A percentile compares a stretch with the other conserved stretches of the same genome.
phyloP scores from a whole-genome alignment of 2,888 invertebrate species.

The Plebejus argus region DNA sequence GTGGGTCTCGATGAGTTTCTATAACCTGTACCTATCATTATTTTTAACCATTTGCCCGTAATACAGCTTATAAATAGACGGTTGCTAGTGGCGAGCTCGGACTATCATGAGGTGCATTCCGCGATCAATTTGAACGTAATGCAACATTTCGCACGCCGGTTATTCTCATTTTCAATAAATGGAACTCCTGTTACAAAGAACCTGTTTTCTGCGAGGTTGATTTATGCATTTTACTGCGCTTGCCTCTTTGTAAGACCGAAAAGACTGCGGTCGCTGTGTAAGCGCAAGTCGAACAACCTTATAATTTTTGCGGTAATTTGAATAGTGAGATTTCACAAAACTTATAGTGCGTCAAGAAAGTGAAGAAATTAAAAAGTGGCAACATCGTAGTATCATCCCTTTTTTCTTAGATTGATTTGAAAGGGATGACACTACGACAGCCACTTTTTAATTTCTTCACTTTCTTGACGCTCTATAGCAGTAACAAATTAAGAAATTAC shows the following conservation, averaged over 20 bases:
- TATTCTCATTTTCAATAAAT: background rate
- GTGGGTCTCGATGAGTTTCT: slow-evolving; percentile 5
- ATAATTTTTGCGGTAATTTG: background rate
- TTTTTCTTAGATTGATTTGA: no score
- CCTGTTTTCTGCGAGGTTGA: background rate
- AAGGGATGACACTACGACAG: no score
- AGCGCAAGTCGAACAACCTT: background rate
- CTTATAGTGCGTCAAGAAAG: no score
- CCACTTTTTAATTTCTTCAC: no score
- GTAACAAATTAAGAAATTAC: background rate
- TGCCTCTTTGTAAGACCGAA: background rate
- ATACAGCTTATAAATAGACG: slow-evolving; percentile 2
- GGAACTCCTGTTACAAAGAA: background rate
- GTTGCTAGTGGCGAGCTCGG: background rate
- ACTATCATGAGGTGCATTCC: slow-evolving; percentile 3
- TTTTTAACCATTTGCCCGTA: slow-evolving; percentile 14
- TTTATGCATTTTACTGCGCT: background rate
- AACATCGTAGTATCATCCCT: no score
- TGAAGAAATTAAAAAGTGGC: no score
- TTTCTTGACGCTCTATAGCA: no score
- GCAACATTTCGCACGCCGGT: background rate
- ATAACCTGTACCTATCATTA: slow-evolving; percentile 14
- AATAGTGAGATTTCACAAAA: no score
- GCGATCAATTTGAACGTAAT: background rate
- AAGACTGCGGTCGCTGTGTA: background rate